These are phyloP conservation scores for Calidris pugnax DNA, from an alignment of 2,113 vertebrate species.

Conservation along the genomic window DNA sequence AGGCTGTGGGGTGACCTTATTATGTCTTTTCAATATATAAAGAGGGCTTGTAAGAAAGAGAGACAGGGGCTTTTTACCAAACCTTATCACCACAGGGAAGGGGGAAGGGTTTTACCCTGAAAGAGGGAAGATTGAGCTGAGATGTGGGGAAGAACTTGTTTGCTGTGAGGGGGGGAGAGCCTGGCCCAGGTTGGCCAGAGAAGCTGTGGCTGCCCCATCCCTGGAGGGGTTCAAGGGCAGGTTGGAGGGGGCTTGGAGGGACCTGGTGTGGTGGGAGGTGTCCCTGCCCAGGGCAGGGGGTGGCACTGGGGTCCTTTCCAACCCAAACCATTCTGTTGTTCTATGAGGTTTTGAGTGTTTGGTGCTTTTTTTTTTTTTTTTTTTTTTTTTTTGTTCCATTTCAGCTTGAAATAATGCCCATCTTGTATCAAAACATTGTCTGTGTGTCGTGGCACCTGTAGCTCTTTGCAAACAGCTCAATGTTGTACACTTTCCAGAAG, in stretches of 20 bases:
- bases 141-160: neutral
- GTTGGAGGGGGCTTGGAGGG: neutral
- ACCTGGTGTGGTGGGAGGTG: neutral
- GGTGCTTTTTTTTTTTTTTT: neutral
- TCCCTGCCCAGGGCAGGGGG: neutral
- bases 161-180: accelerated
- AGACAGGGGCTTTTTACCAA: neutral
- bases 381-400: too few species aligned
- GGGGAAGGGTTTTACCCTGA: neutral
- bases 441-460: accelerated
- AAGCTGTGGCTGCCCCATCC: too few species aligned
- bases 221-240: neutral
- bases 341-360: neutral
- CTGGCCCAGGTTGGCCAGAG: neutral
- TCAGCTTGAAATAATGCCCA: neutral
- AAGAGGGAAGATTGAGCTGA: neutral
- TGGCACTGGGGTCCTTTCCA: neutral
- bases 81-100: neutral
- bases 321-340: neutral
- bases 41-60: neutral
- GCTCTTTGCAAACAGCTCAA: neutral
- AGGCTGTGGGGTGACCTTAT: accelerated
- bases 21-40: neutral
- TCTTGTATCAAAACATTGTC: neutral
- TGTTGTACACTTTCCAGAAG: neutral